Evolutionary conservation across 2,888 invertebrate genomes (phyloP), one percentile per base, ranked within the genome.

Genomic region (Pammene aurita): DNA sequence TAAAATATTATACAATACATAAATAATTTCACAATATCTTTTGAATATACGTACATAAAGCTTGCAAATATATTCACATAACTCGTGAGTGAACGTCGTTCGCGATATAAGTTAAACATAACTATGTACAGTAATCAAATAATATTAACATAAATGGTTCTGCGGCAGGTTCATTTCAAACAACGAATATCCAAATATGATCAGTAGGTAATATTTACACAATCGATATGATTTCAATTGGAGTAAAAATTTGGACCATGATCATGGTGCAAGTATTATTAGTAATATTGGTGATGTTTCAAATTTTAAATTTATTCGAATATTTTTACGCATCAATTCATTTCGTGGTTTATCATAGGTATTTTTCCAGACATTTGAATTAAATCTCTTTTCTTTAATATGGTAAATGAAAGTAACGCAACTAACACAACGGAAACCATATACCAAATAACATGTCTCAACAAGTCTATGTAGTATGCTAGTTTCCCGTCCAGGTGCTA

Each of bases 21-120:
- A 87, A 88, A 87, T 88, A 86, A 84, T 81, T 83, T 81, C 79
- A 82, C 80, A 79, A 81, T 82, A 82, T 83, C 80, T 82, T 86
- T 80, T 83, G 84, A 82, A 79, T 81, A 82, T 86, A 82, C 82
- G 78, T 84, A 85, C 82, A 84, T 87, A 86, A 87, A 88, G 84
- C 84, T 87, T 86, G 83, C 80, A 82, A 78, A 81, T 84, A 84
- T 84, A 84, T 84, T 82, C 79, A 84, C 79, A 74, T 75, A 77
- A 72, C 68, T 75, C 77, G 78, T 78, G 76, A 72, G 76, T 72
- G 72, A 72, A 73, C 76, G 73, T 76, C 72, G 76, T 78, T 84
- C 83, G 81, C 81, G 81, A 84, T 42, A 60, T 60, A 54, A 83
- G 78, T 76, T 72, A 66, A 67, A 73, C 70, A 50, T 69, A 64